Percentiles rank a stretch among this genome's conserved stretches.
Evolutionary conservation across 2,888 invertebrate species (phyloP).

Genomic region (Drosophila gaucha): DNA sequence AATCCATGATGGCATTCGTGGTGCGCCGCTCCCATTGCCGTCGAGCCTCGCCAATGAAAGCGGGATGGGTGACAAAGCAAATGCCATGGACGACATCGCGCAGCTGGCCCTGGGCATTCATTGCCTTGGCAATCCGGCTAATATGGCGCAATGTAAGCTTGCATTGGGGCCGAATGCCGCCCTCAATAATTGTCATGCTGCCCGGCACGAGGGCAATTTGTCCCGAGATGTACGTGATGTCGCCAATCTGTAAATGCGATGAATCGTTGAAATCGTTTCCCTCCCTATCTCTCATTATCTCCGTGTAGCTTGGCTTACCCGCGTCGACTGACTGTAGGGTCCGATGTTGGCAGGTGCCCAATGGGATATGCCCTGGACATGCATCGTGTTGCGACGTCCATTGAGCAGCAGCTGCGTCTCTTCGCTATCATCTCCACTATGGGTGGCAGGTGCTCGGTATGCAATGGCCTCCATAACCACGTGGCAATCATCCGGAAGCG

Average conservation of each 20-base stretch:
- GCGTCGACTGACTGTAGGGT: conserved; percentile 96
- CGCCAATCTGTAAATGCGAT: conserved; percentile 87
- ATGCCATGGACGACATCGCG: conserved; percentile 94
- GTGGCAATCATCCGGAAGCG: conserved; percentile 89
- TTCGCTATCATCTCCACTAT: conserved; percentile 57
- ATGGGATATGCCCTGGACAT: conserved; percentile 97
- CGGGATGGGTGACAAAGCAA: conserved; percentile 92
- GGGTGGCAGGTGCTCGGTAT: conserved; percentile 84
- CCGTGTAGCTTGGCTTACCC: conserved; percentile 85
- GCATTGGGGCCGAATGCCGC: conserved; percentile 93
- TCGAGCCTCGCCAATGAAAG: conserved; percentile 90
- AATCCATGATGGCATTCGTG: conserved; percentile 94
- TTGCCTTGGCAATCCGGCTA: conserved; percentile 91
- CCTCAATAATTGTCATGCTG: conserved; percentile 89
- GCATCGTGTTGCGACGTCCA: conserved; percentile 91
- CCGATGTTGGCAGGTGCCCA: conserved; percentile 99
- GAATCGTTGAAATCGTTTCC: not conserved
- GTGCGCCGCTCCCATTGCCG: conserved; percentile 93
- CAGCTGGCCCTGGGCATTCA: conserved; percentile 90
- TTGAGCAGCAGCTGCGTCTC: conserved; percentile 58
- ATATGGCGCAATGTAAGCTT: conserved; percentile 93
- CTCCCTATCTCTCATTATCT: not conserved
- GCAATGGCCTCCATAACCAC: conserved; percentile 92
- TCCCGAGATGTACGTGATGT: conserved; percentile 94
- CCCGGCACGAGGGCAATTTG: conserved; percentile 96